These are phyloP conservation scores for Astur gentilis DNA, from an alignment of 2,113 vertebrate genomes.

Conservation along the genomic window DNA sequence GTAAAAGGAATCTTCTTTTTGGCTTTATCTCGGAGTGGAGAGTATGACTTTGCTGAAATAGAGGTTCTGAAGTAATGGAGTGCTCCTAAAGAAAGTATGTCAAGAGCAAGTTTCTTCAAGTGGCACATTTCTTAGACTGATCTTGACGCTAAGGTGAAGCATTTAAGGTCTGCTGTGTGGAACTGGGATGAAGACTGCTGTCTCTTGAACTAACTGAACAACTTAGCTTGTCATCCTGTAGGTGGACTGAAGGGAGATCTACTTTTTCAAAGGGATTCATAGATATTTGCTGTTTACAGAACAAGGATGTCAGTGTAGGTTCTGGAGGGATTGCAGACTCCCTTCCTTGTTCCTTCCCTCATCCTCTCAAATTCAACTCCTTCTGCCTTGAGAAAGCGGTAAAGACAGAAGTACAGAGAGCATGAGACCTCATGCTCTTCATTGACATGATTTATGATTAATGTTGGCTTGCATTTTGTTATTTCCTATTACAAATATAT, in stretches of 20 bases:
- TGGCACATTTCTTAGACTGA: neutral
- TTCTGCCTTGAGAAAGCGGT: neutral
- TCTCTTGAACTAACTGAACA: neutral
- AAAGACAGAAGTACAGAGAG: neutral
- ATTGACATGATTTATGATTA: neutral
- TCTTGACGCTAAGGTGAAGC: neutral
- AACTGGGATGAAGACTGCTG: neutral
- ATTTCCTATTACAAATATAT: neutral
- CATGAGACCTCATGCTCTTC: neutral
- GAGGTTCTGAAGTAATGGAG: neutral
- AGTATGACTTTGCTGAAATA: neutral
- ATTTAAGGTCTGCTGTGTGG: neutral
- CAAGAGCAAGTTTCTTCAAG: neutral
- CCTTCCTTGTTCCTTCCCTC: neutral
- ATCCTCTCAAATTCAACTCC: neutral
- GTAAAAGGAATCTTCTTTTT: neutral
- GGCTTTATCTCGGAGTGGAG: neutral
- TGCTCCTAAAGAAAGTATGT: neutral
- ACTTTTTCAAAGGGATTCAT: neutral
- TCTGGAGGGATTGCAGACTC: neutral
- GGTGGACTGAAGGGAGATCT: neutral
- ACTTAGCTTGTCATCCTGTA: neutral
- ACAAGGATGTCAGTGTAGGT: neutral
- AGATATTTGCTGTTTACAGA: neutral
- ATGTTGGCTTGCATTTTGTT: neutral